Base-by-base conservation (phyloP, 1,140 invertebrate species). In the Listronotus bonariensis region DNA sequence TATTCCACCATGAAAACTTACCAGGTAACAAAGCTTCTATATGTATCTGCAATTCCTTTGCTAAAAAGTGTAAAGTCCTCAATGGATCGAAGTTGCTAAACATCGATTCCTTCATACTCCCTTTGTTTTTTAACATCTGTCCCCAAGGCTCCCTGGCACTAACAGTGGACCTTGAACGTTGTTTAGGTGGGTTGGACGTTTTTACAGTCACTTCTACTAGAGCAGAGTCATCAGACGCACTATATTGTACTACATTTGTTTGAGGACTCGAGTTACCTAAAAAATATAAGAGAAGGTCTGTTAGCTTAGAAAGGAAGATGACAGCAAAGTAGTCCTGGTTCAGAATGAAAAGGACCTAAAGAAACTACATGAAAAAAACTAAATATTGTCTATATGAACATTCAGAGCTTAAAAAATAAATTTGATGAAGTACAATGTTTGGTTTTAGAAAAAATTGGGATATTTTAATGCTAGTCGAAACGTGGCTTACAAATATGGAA, bases 41-140 rank as follows among this genome's bases (percentile, higher is more conserved):
- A 49, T 76, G 73, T 32, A 55, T 65, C 43, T 74, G 66, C 20
- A 78, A 58, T 61, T 78, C 77, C 51, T 71, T 74, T 6, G 74
- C 68, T 18, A 78, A 63, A 69, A 77, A 77, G 66, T 77, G 76
- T 43, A 78, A 58, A 3, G 74, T 77, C 38, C 74, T 40, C 36
- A 78, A 67, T 3, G 77, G 77, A 63, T 78, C 76, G 65, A 74
- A 77, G 46, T 68, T 74, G 20, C 67, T 70, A 59, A 78, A 78
- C 7, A 65, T 56, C n/a, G 71, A 70, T n/a, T 72, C 46, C 42
- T 71, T 71, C 38, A 74, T 72, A 12, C 61, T 67, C 41, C 70
- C 69, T 36, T 59, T 66, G 20, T 72, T 66, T 32, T 66, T 69
- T 20, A 78, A 59, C 12, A 77, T 52, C 52, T 72, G 70, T 4